phyloP scores from a whole-genome alignment of 2,797 vertebrate genomes.

The Pipistrellus kuhlii region DNA sequence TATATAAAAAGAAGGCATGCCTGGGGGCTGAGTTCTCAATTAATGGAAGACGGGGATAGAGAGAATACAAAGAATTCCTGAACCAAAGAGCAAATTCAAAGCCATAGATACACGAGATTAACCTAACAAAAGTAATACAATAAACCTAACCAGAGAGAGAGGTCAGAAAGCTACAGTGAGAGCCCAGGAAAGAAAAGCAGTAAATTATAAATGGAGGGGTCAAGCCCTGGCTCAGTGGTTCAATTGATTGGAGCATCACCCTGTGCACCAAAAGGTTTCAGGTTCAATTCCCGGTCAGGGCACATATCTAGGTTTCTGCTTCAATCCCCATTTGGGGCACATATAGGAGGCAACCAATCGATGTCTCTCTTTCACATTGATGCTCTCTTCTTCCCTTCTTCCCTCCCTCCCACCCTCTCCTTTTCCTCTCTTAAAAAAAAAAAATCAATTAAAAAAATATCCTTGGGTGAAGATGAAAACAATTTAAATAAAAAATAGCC shows the following conservation, averaged over 20 bases:
- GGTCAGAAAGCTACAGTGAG: background rate
- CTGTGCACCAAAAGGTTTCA: background rate
- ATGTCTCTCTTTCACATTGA: background rate
- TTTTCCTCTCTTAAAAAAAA: background rate
- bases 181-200: background rate
- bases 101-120: background rate
- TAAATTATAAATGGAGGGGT: background rate
- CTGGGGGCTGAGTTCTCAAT: background rate
- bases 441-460: background rate
- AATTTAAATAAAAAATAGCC: background rate
- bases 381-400: background rate
- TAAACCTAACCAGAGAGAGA: background rate
- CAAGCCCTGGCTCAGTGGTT: background rate
- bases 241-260: background rate
- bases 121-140: conserved; percentile 32
- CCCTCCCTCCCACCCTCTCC: background rate
- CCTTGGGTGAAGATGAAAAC: background rate
- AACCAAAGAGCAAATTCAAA: background rate
- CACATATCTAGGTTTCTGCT: background rate
- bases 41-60: background rate
- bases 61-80: conserved; percentile 8
- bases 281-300: background rate
- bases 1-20: background rate
- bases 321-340: background rate
- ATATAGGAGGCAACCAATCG: background rate